phyloP scores from a whole-genome alignment of 2,888 invertebrate genomes.

The Athalia cordata region DNA sequence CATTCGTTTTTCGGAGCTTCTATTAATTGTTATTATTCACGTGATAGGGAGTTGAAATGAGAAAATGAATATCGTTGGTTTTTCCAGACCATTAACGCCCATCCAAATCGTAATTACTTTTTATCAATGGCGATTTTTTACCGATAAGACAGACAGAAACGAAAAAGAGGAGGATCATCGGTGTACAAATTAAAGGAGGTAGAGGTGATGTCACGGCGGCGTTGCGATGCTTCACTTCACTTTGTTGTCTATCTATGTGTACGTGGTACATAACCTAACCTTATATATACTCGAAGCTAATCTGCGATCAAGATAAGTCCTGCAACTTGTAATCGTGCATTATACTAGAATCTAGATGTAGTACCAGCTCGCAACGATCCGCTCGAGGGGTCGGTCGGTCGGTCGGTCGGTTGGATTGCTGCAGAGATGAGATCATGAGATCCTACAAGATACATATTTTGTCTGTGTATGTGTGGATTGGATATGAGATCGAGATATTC shows the following conservation, averaged over 20 bases:
- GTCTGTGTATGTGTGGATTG: background rate
- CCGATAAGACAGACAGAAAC: no score
- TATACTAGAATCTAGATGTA: conserved; percentile 48
- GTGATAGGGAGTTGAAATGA: conserved; percentile 24
- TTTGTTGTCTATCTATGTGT: background rate
- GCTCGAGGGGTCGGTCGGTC: conserved; percentile 30
- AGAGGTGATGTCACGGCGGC: no score
- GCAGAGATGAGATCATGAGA: background rate
- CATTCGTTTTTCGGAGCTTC: no score
- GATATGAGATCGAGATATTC: background rate
- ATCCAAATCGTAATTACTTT: background rate
- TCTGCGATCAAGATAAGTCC: conserved; percentile 56
- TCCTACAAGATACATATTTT: no score
- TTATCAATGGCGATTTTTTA: background rate
- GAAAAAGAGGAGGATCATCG: no score
- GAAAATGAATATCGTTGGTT: background rate
- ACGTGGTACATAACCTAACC: background rate
- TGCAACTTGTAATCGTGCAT: conserved; percentile 59
- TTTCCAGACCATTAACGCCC: conserved; percentile 7
- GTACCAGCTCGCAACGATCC: conserved; percentile 13
- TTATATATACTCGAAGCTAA: conserved; percentile 48
- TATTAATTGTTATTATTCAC: no score
- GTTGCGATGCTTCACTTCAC: no score
- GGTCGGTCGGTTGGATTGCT: conserved; percentile 12
- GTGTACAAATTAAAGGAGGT: no score